Evolutionary conservation across 1,140 invertebrate species (phyloP), one percentile per base, ranked within the genome.

Genomic region (Cyrtorhinus lividipennis): DNA sequence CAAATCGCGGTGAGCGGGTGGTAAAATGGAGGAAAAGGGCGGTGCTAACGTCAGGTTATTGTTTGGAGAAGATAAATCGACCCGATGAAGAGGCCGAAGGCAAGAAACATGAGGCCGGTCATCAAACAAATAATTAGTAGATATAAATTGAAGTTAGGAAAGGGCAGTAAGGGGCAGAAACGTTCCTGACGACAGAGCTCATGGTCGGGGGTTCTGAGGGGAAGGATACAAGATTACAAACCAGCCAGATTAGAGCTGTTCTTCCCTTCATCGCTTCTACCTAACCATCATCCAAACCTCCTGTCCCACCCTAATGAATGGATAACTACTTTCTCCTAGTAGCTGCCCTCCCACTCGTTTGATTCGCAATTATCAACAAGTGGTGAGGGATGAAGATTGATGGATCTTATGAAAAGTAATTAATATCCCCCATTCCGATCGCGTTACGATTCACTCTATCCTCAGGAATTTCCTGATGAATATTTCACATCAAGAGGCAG

Each of bases 341-440:
- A 10, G 48, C 5, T 38, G 30, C 30, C 30, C 30, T 5, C 30
- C 30, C 30, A 38, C 48, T 22, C 48, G 20, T 53, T 53, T 53
- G 48, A 53, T 53, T 53, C 18, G 18, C 48, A 53, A 53, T 53
- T 53, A 53, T 53, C 48, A 53, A 53, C 48, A 22, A 53, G 20
- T 53, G 30, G 30, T 5, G 15, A 38, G 30, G 5, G 30, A 38
- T 38, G 30, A 38, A 38, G 30, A 38, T 38, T 38, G 30, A 38
- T 38, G 30, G 15, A 8, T 15, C 5, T 38, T 38, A 38, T 38
- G 30, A 15, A n/a, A 38, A 38, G 30, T 38, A 38, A 38, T 38
- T 5, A 38, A 38, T 38, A 8, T 38, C 30, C 30, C 5, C 15
- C 30, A 15, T n/a, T n/a, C n/a, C n/a, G n/a, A n/a, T n/a, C n/a